Evolutionary conservation across 2,113 vertebrate species (phyloP).

Genomic region (Pogonocichla stellata): DNA sequence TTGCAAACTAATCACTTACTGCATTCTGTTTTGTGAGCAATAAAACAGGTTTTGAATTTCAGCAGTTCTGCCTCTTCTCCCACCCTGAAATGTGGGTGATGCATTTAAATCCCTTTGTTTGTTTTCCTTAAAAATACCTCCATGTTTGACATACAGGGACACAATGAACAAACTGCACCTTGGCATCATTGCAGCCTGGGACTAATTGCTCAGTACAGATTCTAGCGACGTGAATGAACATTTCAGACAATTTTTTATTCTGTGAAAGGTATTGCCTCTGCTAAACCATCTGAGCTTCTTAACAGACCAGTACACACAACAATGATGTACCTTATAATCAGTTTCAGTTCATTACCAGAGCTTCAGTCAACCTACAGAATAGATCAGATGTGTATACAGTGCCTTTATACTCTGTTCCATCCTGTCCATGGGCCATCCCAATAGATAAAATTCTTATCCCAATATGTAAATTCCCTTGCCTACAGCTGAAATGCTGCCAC

Average conservation of each 20-base stretch:
- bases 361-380: neutral
- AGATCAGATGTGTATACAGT: neutral
- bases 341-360: neutral
- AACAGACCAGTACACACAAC: neutral
- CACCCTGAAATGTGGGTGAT: neutral
- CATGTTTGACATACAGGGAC: neutral
- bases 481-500: conserved; percentile 23
- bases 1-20: conserved; percentile 12
- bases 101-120: neutral
- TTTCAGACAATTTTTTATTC: neutral
- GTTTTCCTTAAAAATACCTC: neutral
- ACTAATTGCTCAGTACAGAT: neutral
- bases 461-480: neutral
- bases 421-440: neutral
- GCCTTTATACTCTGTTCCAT: neutral
- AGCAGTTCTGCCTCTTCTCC: neutral
- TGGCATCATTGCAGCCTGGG: neutral
- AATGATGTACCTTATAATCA: neutral
- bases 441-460: neutral
- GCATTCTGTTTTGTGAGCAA: neutral
- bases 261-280: neutral
- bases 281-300: neutral
- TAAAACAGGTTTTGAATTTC: neutral
- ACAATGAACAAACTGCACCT: neutral
- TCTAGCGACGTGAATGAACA: neutral